Conservation (phyloP, 2,888 invertebrate genomes). For the Lordiphosa andalusiaca region DNA sequence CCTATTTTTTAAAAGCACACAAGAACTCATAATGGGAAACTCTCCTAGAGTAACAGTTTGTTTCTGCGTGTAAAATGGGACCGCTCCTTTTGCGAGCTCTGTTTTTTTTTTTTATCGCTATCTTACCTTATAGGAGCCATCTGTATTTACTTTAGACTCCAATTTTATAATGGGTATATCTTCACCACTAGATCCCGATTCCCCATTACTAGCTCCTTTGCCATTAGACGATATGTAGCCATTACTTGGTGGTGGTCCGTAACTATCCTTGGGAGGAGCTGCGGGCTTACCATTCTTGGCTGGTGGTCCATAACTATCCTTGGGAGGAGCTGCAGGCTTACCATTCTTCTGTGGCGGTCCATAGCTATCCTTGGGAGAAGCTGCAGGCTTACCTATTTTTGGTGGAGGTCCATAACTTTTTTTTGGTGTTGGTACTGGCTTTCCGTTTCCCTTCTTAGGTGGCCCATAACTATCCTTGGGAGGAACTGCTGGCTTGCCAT, state of each 20-base stretch:
- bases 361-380: constrained; percentile 26
- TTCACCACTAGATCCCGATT: constrained; percentile 53
- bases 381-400: constrained; percentile 13
- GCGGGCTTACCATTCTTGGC: constrained; percentile 36
- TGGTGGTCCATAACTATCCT: constrained; percentile 36
- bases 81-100: no score
- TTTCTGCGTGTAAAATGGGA: no score
- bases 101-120: no score
- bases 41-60: no score
- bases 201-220: constrained; percentile 36
- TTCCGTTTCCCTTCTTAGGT: constrained; percentile 9
- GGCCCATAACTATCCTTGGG: constrained; percentile 10
- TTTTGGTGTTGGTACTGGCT: constrained; percentile 1
- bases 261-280: constrained; percentile 38
- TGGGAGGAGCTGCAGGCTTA: constrained; percentile 20
- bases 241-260: constrained; percentile 45
- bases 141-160: constrained; percentile 76
- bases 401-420: constrained; percentile 32
- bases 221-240: constrained; percentile 47
- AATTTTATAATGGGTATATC: constrained; percentile 77
- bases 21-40: no score
- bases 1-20: no score
- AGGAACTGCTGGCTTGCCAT: constrained; percentile 19
- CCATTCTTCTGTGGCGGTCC: constrained; percentile 20
- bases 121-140: constrained; percentile 78